Conservation (phyloP, 2,113 vertebrate species). For the Montifringilla adamsi region DNA sequence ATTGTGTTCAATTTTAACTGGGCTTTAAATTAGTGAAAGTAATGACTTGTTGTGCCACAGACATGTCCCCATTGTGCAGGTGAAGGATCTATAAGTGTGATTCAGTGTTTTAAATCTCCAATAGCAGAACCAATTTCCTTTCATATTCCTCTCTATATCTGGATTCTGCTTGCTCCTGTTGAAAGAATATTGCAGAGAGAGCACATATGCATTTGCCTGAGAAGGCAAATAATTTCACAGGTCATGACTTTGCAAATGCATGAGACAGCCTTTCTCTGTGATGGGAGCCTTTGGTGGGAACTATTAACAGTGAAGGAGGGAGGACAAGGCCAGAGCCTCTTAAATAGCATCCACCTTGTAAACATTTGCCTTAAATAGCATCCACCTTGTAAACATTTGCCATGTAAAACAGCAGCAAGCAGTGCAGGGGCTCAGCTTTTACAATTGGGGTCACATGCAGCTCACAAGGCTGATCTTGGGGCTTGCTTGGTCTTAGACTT, state of each 20-base stretch:
- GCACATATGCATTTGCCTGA: background rate
- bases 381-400: background rate
- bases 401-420: background rate
- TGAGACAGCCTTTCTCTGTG: background rate
- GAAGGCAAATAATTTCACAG: background rate
- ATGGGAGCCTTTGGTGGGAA: background rate
- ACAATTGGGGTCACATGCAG: accelerated
- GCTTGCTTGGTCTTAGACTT: background rate
- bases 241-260: background rate
- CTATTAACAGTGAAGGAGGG: background rate
- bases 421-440: background rate
- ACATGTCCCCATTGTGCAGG: background rate
- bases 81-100: background rate
- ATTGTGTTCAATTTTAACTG: background rate
- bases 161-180: background rate
- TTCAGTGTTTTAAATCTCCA: background rate
- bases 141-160: background rate
- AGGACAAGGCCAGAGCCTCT: background rate
- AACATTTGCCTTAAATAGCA: background rate
- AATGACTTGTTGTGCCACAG: background rate
- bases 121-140: background rate
- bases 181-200: background rate
- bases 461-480: background rate
- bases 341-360: background rate
- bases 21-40: background rate